Evolutionary conservation across 2,113 vertebrate genomes (phyloP).

Genomic region (Xenotilapia caudafasciata): DNA sequence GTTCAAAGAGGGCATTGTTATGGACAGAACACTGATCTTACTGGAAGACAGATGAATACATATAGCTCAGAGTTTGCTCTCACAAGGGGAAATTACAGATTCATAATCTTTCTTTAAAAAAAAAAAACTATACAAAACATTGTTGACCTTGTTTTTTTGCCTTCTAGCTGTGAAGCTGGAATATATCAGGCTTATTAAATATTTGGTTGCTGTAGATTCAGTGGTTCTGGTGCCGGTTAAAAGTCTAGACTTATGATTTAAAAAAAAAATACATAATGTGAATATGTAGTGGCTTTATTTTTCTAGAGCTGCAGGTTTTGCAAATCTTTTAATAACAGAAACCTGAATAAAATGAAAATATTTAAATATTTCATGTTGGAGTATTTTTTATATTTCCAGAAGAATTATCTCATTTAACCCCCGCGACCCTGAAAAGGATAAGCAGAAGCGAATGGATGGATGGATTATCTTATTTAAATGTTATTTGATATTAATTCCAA

Average conservation of each 20-base stretch:
- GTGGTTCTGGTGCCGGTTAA: background rate
- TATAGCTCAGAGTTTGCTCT: background rate
- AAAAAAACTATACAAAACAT: background rate
- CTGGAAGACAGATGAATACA: background rate
- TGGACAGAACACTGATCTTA: background rate
- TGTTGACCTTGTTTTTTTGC: background rate
- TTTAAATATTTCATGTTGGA: background rate
- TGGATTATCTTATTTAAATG: background rate
- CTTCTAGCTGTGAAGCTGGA: background rate
- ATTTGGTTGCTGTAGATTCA: background rate
- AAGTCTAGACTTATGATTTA: background rate
- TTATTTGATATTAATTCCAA: background rate
- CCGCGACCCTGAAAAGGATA: background rate
- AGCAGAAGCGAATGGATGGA: background rate
- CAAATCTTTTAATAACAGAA: background rate
- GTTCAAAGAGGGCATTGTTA: slow-evolving; percentile 36
- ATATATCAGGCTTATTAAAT: background rate
- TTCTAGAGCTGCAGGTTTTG: background rate
- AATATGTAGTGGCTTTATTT: background rate
- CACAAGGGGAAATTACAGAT: slow-evolving; percentile 1
- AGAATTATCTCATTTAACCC: background rate
- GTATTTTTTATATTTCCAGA: background rate
- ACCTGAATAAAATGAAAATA: background rate
- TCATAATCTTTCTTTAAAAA: background rate
- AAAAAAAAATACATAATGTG: background rate